Conservation (phyloP, 2,113 vertebrate genomes). For the Helogale parvula region DNA sequence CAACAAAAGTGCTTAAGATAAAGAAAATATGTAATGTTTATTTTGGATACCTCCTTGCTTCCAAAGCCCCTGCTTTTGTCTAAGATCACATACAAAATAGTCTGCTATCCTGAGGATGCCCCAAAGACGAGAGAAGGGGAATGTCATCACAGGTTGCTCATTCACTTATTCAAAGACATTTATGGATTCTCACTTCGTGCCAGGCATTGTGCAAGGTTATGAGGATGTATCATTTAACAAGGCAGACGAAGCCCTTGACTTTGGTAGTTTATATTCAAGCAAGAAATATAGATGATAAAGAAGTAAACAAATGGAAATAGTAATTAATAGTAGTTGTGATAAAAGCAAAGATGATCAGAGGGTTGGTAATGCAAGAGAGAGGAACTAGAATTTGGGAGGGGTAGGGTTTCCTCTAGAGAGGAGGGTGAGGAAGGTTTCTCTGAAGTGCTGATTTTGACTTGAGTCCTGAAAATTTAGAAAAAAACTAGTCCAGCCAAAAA, state of each 20-base stretch:
- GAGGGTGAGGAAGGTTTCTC: neutral
- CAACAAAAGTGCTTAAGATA: neutral
- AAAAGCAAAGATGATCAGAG: neutral
- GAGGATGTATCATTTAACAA: neutral
- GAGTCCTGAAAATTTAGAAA: conserved; percentile 1
- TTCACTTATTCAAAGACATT: neutral
- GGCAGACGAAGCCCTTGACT: neutral
- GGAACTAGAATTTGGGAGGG: neutral
- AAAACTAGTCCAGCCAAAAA: neutral
- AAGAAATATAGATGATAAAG: neutral
- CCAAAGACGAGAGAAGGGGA: neutral
- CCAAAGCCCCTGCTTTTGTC: neutral
- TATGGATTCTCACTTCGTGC: neutral
- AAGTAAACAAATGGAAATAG: conserved; percentile 8
- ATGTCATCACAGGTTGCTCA: neutral
- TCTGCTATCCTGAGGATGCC: neutral
- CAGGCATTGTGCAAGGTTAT: neutral
- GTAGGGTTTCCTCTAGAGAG: neutral
- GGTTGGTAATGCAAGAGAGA: neutral
- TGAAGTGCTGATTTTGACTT: neutral
- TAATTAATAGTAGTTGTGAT: neutral
- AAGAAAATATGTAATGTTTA: neutral
- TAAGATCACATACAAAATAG: neutral
- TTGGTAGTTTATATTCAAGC: neutral
- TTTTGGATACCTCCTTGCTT: neutral